These are phyloP conservation scores for Xyrichtys novacula DNA, from an alignment of 2,797 vertebrate species.

Conservation along the genomic window DNA sequence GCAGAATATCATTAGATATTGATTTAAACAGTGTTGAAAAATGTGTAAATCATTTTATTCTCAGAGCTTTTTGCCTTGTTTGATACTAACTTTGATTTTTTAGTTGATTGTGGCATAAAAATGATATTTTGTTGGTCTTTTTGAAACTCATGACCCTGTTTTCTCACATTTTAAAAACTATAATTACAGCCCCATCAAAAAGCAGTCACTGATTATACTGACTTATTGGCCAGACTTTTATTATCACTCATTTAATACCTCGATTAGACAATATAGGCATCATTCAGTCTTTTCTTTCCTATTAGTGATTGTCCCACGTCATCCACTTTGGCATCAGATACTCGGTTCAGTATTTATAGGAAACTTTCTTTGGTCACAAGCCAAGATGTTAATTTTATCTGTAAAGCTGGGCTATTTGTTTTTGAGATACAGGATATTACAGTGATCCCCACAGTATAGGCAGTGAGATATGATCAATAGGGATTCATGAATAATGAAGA, in stretches of 20 bases:
- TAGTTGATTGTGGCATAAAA: fast-evolving
- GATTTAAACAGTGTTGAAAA: no score
- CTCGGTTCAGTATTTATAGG: slow-evolving; percentile 32
- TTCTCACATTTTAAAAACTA: background rate
- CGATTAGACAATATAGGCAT: slow-evolving; percentile 1
- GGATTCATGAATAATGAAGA: slow-evolving; percentile 93
- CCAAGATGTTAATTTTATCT: slow-evolving; percentile 62
- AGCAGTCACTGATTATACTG: slow-evolving; percentile 1
- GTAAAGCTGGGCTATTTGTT: slow-evolving; percentile 76
- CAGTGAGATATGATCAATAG: slow-evolving; percentile 93
- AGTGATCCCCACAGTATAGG: slow-evolving; percentile 85
- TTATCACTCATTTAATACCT: slow-evolving; percentile 7
- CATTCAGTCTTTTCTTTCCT: slow-evolving; percentile 3
- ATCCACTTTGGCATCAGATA: slow-evolving; percentile 37
- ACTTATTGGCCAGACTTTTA: slow-evolving; percentile 18
- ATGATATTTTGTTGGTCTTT: background rate
- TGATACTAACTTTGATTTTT: background rate
- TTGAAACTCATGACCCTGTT: background rate
- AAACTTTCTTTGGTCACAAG: slow-evolving; percentile 38
- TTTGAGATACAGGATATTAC: slow-evolving; percentile 84
- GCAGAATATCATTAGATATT: no score
- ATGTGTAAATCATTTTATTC: no score
- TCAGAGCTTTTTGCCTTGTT: background rate
- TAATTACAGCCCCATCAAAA: slow-evolving; percentile 1
- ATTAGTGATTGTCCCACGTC: slow-evolving; percentile 28